Conservation (phyloP, 2,888 invertebrate genomes). For the Gerosis bhagava region DNA sequence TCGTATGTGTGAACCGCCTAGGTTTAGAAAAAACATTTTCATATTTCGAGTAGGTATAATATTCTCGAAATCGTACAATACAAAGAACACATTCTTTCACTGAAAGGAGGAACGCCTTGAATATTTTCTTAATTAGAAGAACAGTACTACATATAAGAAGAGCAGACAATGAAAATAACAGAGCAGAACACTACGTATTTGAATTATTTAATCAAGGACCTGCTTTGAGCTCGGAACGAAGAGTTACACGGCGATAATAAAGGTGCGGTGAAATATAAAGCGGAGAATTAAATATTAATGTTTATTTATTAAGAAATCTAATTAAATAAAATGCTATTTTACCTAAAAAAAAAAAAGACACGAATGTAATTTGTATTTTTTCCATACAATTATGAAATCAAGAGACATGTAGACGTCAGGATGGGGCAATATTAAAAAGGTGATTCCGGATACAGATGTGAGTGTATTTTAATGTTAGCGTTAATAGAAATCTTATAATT, state of each 20-base stretch:
- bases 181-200: slow-evolving; percentile 41
- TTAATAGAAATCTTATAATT: no score
- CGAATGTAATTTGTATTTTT: no score
- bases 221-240: slow-evolving; percentile 38
- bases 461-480: no score
- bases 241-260: slow-evolving; percentile 21
- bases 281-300: no score
- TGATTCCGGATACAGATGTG: no score
- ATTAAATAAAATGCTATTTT: no score
- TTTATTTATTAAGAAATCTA: no score
- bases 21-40: slow-evolving; percentile 1
- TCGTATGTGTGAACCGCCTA: slow-evolving; percentile 1
- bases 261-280: neutral
- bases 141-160: slow-evolving; percentile 25
- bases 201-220: slow-evolving; percentile 51
- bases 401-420: no score
- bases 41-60: slow-evolving; percentile 20
- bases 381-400: no score
- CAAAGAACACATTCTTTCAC: slow-evolving; percentile 23
- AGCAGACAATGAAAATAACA: slow-evolving; percentile 38
- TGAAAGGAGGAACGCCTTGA: slow-evolving; percentile 17
- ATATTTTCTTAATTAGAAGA: slow-evolving; percentile 26
- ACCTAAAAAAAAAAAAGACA: no score
- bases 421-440: no score
- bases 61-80: slow-evolving; percentile 16